Evolutionary conservation across 2,888 invertebrate genomes (phyloP), one percentile per base, ranked within the genome.

Genomic region (Zaprionus bogoriensis): DNA sequence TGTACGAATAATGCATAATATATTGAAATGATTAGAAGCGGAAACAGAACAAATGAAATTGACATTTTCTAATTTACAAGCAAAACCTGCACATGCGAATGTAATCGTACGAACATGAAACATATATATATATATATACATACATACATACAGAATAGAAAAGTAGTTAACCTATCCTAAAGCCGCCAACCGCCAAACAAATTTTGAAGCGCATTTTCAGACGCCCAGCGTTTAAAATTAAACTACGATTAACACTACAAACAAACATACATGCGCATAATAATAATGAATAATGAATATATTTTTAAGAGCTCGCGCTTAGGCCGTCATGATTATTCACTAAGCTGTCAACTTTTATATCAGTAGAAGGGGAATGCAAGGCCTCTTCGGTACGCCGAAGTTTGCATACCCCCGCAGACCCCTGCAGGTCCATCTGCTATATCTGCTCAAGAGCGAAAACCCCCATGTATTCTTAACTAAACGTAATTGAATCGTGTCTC

Each of bases 111-210:
- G 9, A 36, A 14, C 7, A 36, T 36, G n/a, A n/a, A n/a, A n/a
- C n/a, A n/a, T 36, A 14, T 22, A 22, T 41, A 41, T 38, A 47
- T 47, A 53, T 42, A 67, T 25, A 57, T 38, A 66, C 42, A 65
- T 63, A 54, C 20, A 62, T 48, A 66, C 17, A 27, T 62, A 63
- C 39, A 52, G 54, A 57, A 68, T 58, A 67, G n/a, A 22, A 65
- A 72, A 46, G 60, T 58, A 67, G 61, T 58, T 38, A 47, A 71
- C 45, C 44, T 74, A 73, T 57, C 17, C 23, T 32, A 51, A 51
- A 59, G 54, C 72, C 78, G 72, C 60, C 84, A 80, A 87, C 74
- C 87, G 79, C 87, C 80, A 80, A 80, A 85, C 76, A 82, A 84
- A 74, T 79, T 82, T 86, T 70, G 70, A 77, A 77, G 70, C 81